A percentile compares a stretch with the other conserved stretches of the same genome.
Evolutionary conservation across 2,797 vertebrate genomes (phyloP).

Genomic region (Falco cherrug): DNA sequence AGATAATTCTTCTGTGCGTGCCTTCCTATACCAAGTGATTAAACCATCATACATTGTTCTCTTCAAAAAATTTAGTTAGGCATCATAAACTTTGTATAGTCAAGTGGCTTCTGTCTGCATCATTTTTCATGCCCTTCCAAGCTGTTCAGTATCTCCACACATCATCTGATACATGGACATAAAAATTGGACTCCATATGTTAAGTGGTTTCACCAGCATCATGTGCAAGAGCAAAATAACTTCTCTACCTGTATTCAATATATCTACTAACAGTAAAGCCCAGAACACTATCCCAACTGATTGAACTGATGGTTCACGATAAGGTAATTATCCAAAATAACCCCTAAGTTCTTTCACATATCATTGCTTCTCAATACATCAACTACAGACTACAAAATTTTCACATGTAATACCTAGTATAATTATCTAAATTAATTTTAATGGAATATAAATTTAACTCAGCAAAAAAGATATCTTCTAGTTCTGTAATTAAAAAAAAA

Average conservation of each 20-base stretch:
- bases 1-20: neutral
- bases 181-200: neutral
- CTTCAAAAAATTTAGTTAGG: neutral
- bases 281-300: neutral
- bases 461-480: neutral
- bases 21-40: neutral
- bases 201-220: neutral
- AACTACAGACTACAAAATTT: neutral
- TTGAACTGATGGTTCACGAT: neutral
- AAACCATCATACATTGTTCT: neutral
- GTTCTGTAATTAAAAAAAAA: neutral
- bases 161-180: neutral
- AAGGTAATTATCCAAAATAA: neutral
- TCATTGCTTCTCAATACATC: neutral
- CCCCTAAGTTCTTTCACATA: rapidly evolving
- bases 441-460: neutral
- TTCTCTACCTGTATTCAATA: neutral
- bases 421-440: neutral
- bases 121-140: neutral
- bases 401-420: neutral
- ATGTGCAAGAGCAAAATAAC: neutral
- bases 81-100: neutral
- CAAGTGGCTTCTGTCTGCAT: neutral
- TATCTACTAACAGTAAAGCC: neutral
- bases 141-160: neutral